Evolutionary conservation across 2,888 invertebrate genomes (phyloP), one percentile per base, ranked within the genome.

Genomic region (Bembecia ichneumoniformis): DNA sequence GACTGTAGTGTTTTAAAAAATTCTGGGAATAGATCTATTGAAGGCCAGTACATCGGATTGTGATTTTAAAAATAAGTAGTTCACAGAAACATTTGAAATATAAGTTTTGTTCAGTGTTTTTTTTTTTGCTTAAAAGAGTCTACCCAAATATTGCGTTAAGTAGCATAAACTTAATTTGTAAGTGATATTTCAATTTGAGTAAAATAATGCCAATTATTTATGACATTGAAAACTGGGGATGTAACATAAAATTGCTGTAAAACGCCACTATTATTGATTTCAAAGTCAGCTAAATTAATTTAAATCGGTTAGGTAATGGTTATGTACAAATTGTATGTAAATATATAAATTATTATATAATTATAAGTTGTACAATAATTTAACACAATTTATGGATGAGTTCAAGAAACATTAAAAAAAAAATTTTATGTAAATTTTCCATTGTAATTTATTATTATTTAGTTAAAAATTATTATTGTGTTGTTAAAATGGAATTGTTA

Each of bases 71-170:
- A 68, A 66, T 81, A 78, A 77, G 75, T 73, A 73, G 74, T 58
- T 56, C 60, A 59, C 60, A 54, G 58, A 60, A 64, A 62, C 63
- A 66, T 69, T 70, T 64, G 46, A 66, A 63, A 55, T 71, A 68
- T 28, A 28, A 28, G 65, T 71, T 72, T 70, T 73, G 78, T 74
- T 75, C 76, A 71, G 82, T 82, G 82, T 84, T 44, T 16, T n/a
- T 35, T 35, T 35, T 83, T 82, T 83, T 74, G 77, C 75, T 79
- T 82, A 66, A 68, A 82, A 86, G 83, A 84, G 84, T 86, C 82
- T 87, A 86, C 86, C 86, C 86, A 86, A 87, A 87, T 83, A 87
- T 16, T 10, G 40, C 82, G 71, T 86, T 84, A 86, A 83, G 82
- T 82, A 76, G 74, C 58, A 53, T 63, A n/a, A 40, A 40, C 13